A percentile compares a stretch with the other conserved stretches of the same genome.
Evolutionary conservation across 2,888 invertebrate species (phyloP).

Genomic region (Bibio marci): DNA sequence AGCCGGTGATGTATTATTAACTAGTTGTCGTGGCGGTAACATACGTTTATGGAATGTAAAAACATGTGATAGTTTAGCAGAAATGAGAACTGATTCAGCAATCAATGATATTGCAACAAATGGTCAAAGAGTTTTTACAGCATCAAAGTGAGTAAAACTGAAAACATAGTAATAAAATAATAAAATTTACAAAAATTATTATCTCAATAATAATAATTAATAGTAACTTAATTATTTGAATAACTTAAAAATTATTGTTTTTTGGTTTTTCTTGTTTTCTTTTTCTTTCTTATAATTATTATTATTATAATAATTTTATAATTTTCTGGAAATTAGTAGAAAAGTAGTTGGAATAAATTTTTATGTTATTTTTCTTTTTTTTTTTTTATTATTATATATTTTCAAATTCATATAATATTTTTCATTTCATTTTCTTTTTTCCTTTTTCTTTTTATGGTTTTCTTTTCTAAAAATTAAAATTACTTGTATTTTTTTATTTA

Average conservation of each 20-base stretch:
- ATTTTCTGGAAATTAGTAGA: not conserved
- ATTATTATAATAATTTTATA: not conserved
- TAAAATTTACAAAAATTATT: too few relatives aligned
- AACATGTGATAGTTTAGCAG: conserved; percentile 44
- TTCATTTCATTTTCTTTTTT: conserved; percentile 1
- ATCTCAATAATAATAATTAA: not conserved
- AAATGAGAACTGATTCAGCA: conserved; percentile 48
- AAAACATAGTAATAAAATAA: too few relatives aligned
- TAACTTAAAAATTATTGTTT: too few relatives aligned
- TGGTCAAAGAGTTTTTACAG: conserved; percentile 54
- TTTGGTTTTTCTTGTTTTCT: not conserved
- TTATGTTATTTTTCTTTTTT: not conserved
- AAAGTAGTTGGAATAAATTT: not conserved
- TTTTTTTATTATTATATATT: too few relatives aligned
- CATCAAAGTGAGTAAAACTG: conserved; percentile 56
- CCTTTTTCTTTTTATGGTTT: not conserved
- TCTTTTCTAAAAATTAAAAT: too few relatives aligned
- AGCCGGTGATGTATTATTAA: conserved; percentile 39
- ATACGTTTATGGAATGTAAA: conserved; percentile 60
- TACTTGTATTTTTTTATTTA: too few relatives aligned
- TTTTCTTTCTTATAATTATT: not conserved
- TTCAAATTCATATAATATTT: not conserved
- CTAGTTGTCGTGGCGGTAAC: conserved; percentile 59
- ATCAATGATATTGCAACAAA: conserved; percentile 52
- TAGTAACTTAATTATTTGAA: not conserved